Percentiles rank a stretch among this genome's conserved stretches.
These are phyloP conservation scores for Heliconius nattereri DNA, from an alignment of 1,140 invertebrate species.

Conservation along the genomic window DNA sequence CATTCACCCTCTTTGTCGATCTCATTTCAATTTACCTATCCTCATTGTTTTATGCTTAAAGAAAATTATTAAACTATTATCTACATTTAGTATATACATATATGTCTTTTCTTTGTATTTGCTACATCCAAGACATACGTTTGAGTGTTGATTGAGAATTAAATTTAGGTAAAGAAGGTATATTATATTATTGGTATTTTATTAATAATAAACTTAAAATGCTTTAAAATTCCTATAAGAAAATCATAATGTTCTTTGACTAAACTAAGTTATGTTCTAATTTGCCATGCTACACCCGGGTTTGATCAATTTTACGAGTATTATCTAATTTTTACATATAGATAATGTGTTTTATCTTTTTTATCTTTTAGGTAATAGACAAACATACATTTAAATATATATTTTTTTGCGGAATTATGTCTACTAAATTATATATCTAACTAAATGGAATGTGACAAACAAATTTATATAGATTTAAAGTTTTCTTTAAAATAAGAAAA, in stretches of 20 bases:
- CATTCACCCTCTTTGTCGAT: neutral
- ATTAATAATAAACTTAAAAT: too few relatives aligned
- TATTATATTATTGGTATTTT: too few relatives aligned
- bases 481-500: too few relatives aligned
- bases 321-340: neutral
- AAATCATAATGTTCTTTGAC: neutral
- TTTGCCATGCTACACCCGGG: neutral
- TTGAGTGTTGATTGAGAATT: too few relatives aligned
- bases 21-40: neutral
- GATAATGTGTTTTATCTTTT: neutral
- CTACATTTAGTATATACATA: too few relatives aligned
- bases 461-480: too few relatives aligned
- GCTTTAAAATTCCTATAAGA: too few relatives aligned
- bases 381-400: neutral
- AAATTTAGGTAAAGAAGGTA: too few relatives aligned
- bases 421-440: neutral
- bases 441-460: too few relatives aligned
- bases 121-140: too few relatives aligned
- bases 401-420: neutral
- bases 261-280: neutral
- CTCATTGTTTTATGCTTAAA: neutral
- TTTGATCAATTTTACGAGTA: neutral
- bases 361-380: neutral
- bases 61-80: neutral
- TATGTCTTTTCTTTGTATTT: too few relatives aligned